Evolutionary conservation across 2,113 vertebrate genomes (phyloP).

Genomic region (Eubucco bourcierii): DNA sequence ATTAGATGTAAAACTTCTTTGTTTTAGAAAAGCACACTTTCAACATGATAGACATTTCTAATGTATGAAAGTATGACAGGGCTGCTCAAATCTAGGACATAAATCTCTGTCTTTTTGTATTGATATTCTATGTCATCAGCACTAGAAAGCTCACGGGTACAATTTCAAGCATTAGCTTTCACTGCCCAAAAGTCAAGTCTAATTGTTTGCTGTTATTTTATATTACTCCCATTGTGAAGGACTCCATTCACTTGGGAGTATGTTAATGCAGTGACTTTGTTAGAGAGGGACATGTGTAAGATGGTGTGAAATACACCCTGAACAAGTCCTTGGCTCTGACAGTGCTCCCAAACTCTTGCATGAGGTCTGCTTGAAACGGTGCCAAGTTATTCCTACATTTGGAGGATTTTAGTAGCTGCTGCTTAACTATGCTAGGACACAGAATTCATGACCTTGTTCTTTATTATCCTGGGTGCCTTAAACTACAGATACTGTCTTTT

Average conservation of each 20-base stretch:
- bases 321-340: not conserved
- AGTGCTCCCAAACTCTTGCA: not conserved
- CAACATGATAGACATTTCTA: not conserved
- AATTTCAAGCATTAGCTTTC: not conserved
- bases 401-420: not conserved
- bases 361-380: not conserved
- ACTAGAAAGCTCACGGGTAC: not conserved
- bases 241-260: not conserved
- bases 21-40: not conserved
- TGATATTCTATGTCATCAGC: not conserved
- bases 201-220: not conserved
- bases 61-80: not conserved
- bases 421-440: not conserved
- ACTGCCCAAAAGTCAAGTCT: not conserved
- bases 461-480: not conserved
- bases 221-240: not conserved
- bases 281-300: not conserved
- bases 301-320: not conserved
- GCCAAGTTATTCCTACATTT: not conserved
- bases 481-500: not conserved
- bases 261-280: not conserved
- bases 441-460: not conserved
- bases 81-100: not conserved
- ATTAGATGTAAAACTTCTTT: not conserved
- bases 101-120: not conserved